These are phyloP conservation scores for Aurelia aurita DNA, from an alignment of 30 jellyfish, hydroid and myxozoan species.

Conservation along the genomic window DNA sequence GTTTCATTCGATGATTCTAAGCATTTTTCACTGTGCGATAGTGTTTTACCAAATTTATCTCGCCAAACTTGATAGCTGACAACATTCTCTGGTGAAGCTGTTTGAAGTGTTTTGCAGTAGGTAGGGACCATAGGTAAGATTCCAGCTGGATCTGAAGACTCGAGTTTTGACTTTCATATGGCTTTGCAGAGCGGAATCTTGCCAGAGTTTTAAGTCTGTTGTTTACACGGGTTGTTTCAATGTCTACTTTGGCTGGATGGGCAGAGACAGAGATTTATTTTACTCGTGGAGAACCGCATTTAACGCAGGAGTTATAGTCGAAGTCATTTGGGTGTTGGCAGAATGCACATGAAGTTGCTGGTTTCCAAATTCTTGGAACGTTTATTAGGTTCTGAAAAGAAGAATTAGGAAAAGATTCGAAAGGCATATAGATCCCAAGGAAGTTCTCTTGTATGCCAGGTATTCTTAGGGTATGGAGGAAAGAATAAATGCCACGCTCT, in stretches of 20 bases:
- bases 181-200: background rate
- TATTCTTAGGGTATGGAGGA: too few species aligned
- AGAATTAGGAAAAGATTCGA: too few species aligned
- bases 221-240: background rate
- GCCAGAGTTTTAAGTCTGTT: background rate
- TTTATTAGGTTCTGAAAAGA: background rate
- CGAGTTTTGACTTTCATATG: slow-evolving; percentile 1
- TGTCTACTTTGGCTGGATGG: background rate
- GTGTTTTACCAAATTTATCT: slow-evolving; percentile 8
- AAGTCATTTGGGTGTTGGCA: slow-evolving; percentile 1
- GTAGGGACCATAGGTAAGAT: background rate
- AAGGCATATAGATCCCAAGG: too few species aligned
- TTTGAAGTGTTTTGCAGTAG: background rate
- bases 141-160: slow-evolving; percentile 12
- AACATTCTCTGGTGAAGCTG: background rate
- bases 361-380: slow-evolving; percentile 13
- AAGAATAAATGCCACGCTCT: background rate
- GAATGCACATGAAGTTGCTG: background rate
- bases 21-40: background rate
- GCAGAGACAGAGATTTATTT: background rate
- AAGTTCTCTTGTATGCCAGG: too few species aligned
- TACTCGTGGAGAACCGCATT: background rate
- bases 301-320: background rate
- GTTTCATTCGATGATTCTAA: background rate
- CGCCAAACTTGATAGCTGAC: slow-evolving; percentile 1